Evolutionary conservation across 2,888 invertebrate genomes (phyloP), one percentile per base, ranked within the genome.

Genomic region (Tiphia femorata): DNA sequence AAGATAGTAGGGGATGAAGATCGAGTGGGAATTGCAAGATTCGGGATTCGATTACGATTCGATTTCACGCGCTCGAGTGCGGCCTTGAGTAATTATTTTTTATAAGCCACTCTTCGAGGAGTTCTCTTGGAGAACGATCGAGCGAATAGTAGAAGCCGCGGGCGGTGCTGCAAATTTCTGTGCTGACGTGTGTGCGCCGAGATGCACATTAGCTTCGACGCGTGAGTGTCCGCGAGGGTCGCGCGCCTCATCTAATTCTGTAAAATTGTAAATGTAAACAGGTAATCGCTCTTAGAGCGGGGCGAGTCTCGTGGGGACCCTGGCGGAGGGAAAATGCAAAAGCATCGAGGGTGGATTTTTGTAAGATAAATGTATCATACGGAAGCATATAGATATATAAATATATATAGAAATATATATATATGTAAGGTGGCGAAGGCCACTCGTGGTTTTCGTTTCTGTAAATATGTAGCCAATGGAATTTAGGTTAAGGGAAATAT

Each of bases 391-490:
- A 54, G 35, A 57, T 47, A 50, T 21, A 49, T 35, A 46, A 44
- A n/a, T n/a, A n/a, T n/a, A n/a, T n/a, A n/a, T n/a, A n/a, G n/a
- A n/a, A n/a, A n/a, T n/a, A n/a, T n/a, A n/a, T n/a, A n/a, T n/a
- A n/a, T n/a, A n/a, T n/a, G 43, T 47, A 51, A 50, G 35, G 35
- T 30, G n/a, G n/a, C n/a, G n/a, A 62, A 33, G 12, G 33, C 17
- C 21, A 27, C 53, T 33, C 35, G 50, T 41, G 41, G 33, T 58
- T 58, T 53, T 58, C 44, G n/a, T 68, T 66, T 65, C 49, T 78
- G 78, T 79, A 79, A 76, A 80, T 79, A 79, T 76, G 72, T 79
- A 79, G 75, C 66, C 73, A 78, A 76, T 69, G 64, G 66, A 74
- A n/a, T n/a, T 73, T 68, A 73, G 64, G 48, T 49, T 61, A 59